A percentile compares a stretch with the other conserved stretches of the same genome.
Conservation (phyloP, 1,140 invertebrate genomes). For the Drosophila dunni region DNA sequence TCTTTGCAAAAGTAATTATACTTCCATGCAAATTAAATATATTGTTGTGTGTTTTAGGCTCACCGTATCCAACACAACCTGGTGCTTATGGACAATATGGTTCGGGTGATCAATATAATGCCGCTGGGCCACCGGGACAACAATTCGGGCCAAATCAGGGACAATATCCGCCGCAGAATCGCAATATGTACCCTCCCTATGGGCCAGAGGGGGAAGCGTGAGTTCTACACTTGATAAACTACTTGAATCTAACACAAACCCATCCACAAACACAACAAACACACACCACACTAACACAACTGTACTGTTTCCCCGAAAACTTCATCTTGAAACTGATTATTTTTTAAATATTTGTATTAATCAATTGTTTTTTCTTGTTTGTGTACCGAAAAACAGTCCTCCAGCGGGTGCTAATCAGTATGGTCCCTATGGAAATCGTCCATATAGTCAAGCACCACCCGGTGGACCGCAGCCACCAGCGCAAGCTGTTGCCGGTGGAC, state of each 20-base stretch:
- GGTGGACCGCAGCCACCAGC: constrained; percentile 72
- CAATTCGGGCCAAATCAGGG: constrained; percentile 86
- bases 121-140: constrained; percentile 85
- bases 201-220: constrained; percentile 87
- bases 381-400: constrained; percentile 46
- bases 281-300: constrained; percentile 42
- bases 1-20: no score
- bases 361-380: constrained; percentile 4
- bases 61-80: constrained; percentile 86
- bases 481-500: constrained; percentile 67
- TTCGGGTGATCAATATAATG: constrained; percentile 85
- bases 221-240: constrained; percentile 65
- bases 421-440: constrained; percentile 77
- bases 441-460: constrained; percentile 78
- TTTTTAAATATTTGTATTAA: no score
- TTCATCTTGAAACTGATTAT: no score
- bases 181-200: constrained; percentile 91
- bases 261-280: constrained; percentile 28
- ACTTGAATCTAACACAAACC: constrained; percentile 32
- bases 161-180: constrained; percentile 89
- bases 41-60: constrained; percentile 61
- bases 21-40: neutral
- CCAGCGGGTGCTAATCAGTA: constrained; percentile 80
- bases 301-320: constrained; percentile 31
- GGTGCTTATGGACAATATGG: constrained; percentile 84